Evolutionary conservation across 1,140 invertebrate species (phyloP), one percentile per base, ranked within the genome.

Genomic region (Acromyrmex heyeri): DNA sequence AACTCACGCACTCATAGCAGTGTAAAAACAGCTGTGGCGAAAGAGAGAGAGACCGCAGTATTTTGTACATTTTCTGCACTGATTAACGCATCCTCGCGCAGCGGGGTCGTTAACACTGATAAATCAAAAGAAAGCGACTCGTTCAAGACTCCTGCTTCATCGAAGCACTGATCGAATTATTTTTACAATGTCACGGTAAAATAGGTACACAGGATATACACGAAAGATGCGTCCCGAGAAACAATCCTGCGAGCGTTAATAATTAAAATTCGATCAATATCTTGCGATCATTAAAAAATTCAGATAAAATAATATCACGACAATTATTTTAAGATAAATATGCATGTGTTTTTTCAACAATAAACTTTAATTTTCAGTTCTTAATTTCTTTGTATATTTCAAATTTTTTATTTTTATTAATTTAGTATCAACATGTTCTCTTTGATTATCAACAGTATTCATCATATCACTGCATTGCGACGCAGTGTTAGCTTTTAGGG

Each of bases 1-100:
- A 16, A 64, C 27, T 62, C 38, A 30, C 38, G 75, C 75, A 77
- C 18, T 10, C 38, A 48, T 21, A 44, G 2, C 64, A 24, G 48
- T 18, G 30, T 18, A 69, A 89, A 89, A 88, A 79, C 85, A 89
- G 18, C 64, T 65, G 69, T 81, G 61, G 77, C 64, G 88, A 90
- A 83, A 89, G 75, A 88, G 81, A 75, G 30, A 78, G 81, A 50
- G 73, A 34, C 55, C 38, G 27, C 5, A 24, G 14, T 53, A 69
- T 73, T 90, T 87, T 87, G 72, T 89, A 73, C 65, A 57, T 87
- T 87, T 90, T 89, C 85, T 83, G 85, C 77, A 73, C 85, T 83
- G 88, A 90, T 90, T 89, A 89, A 83, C 76, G 69, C 55, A 85
- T 90, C 75, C 88, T 70, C 78, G 53, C 34, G 30, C 21, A 59